These are phyloP conservation scores for Loxodonta africana DNA, from an alignment of 2,113 vertebrate species.

Conservation along the genomic window DNA sequence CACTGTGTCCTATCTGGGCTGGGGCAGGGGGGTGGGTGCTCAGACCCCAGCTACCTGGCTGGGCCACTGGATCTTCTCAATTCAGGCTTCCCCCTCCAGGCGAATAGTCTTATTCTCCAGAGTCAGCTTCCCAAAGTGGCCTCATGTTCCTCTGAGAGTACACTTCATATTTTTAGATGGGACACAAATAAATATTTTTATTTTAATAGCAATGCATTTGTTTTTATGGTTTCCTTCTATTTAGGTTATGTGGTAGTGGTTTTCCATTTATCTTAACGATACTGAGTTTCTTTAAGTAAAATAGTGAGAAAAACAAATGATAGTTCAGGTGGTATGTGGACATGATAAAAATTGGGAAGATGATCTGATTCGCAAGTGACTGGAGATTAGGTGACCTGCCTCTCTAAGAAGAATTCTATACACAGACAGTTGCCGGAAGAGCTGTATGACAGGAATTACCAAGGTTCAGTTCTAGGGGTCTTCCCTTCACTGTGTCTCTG, in stretches of 20 bases:
- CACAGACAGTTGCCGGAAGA: not conserved
- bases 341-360: not conserved
- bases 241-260: conserved; percentile 18
- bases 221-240: conserved; percentile 53
- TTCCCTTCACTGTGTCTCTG: conserved; percentile 3
- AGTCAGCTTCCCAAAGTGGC: conserved; percentile 1
- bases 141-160: not conserved
- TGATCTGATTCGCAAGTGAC: not conserved
- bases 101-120: not conserved
- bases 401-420: conserved; percentile 23
- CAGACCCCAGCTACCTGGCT: not conserved
- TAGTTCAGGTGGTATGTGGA: not conserved
- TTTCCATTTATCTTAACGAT: conserved; percentile 36
- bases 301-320: conserved; percentile 38
- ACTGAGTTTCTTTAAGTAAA: conserved; percentile 43
- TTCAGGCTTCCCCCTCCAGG: not conserved
- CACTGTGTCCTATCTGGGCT: not conserved
- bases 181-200: not conserved
- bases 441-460: conserved; percentile 12
- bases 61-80: not conserved
- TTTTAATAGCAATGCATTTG: conserved; percentile 43
- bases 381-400: not conserved
- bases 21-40: not conserved
- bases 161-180: conserved; percentile 27
- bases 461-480: not conserved